Evolutionary conservation across 2,797 vertebrate species (phyloP).

Genomic region (Adrianichthys oophorus): DNA sequence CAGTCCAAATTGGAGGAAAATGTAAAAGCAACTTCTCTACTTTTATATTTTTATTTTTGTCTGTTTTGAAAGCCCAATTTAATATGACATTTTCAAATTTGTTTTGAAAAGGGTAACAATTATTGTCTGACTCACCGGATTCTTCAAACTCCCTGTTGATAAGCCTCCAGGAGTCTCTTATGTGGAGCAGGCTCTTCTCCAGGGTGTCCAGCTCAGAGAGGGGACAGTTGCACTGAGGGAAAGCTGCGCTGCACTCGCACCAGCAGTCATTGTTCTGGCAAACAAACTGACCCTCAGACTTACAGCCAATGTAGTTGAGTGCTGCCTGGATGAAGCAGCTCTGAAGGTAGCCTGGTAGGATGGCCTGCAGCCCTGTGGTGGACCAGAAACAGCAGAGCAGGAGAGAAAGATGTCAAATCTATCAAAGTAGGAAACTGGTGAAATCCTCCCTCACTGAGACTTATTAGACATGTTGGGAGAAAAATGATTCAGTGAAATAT

Average conservation of each 20-base stretch:
- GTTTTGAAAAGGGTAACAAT: slow-evolving; percentile 18
- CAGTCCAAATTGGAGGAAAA: background rate
- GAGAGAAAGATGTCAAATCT: background rate
- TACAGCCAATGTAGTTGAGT: slow-evolving; percentile 92
- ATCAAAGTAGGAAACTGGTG: background rate
- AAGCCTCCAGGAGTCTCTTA: slow-evolving; percentile 84
- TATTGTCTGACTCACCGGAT: slow-evolving; percentile 79
- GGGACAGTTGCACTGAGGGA: slow-evolving; percentile 93
- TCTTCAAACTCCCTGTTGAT: slow-evolving; percentile 91
- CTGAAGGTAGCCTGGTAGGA: slow-evolving; percentile 89
- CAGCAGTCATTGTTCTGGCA: slow-evolving; percentile 92
- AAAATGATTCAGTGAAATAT: no score
- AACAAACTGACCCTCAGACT: slow-evolving; percentile 91
- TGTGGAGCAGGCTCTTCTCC: slow-evolving; percentile 85
- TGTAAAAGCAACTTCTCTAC: slow-evolving; percentile 9
- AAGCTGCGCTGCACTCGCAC: slow-evolving; percentile 87
- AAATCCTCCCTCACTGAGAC: background rate
- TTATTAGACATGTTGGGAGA: no score
- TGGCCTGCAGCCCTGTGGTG: slow-evolving; percentile 86
- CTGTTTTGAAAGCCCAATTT: slow-evolving; percentile 16
- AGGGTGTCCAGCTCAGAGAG: slow-evolving; percentile 88
- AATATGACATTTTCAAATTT: slow-evolving; percentile 42
- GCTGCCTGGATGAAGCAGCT: slow-evolving; percentile 91
- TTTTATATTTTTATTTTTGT: slow-evolving; percentile 8
- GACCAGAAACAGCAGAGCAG: background rate